These are phyloP conservation scores for Cryptoprocta ferox DNA, from an alignment of 2,797 vertebrate species.

Conservation along the genomic window DNA sequence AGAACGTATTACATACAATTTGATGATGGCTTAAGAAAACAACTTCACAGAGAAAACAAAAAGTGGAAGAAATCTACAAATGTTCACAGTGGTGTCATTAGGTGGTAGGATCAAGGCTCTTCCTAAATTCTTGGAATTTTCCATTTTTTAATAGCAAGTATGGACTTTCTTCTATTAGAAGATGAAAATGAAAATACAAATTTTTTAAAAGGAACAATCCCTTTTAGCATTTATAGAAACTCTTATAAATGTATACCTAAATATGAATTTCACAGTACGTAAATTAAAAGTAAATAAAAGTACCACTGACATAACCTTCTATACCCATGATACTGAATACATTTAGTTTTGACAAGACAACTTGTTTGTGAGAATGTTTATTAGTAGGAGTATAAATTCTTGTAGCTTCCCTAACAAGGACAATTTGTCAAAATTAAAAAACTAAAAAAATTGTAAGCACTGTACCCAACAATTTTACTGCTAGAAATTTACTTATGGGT, in stretches of 20 bases:
- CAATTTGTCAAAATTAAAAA: constrained; percentile 21
- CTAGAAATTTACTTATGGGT: not conserved
- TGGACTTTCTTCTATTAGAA: constrained; percentile 18
- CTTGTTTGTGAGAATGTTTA: not conserved
- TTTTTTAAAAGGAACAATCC: not conserved
- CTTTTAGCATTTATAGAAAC: not conserved
- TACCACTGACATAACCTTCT: not conserved
- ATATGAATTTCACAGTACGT: not conserved
- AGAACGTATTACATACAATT: not conserved
- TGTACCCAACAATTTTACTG: not conserved
- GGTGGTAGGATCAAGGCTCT: not conserved
- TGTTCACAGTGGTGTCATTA: not conserved
- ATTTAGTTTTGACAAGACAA: constrained; percentile 33
- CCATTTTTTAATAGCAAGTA: not conserved
- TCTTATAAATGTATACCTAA: not conserved
- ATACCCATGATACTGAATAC: not conserved
- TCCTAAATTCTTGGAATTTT: not conserved
- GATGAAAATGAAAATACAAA: not conserved
- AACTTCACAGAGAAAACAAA: not conserved
- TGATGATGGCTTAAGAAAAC: not conserved
- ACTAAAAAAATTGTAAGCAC: not conserved
- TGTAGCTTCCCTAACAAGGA: not conserved
- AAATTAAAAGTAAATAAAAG: constrained; percentile 46
- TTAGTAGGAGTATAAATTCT: not conserved
- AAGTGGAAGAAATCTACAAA: not conserved